Percentiles rank a stretch among this genome's conserved stretches.
Evolutionary conservation across 2,797 vertebrate genomes (phyloP).

Genomic region (Melanotaenia pygmaea): DNA sequence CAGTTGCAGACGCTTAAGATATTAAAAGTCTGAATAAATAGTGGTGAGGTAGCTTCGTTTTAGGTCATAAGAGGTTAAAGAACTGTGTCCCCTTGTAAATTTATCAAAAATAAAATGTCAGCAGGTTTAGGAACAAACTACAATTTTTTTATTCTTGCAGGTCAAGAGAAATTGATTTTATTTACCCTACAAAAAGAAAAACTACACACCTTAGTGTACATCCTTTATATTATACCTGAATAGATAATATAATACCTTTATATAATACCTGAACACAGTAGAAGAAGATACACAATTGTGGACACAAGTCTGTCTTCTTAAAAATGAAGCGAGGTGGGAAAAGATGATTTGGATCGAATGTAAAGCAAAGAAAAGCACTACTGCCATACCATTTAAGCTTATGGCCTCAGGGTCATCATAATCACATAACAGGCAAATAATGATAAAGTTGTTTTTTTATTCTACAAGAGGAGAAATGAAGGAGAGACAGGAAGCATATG

Average conservation of each 20-base stretch:
- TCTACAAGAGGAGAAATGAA: not conserved
- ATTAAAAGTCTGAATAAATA: not conserved
- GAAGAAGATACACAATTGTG: not conserved
- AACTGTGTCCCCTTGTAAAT: not conserved
- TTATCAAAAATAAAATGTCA: not conserved
- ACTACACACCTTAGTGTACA: not conserved
- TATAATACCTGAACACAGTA: not conserved
- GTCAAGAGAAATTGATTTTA: not conserved
- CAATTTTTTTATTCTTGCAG: not conserved
- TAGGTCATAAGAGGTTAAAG: not conserved
- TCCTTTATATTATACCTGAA: not conserved
- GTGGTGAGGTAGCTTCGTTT: not conserved
- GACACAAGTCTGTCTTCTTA: not conserved
- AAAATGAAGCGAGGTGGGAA: not conserved
- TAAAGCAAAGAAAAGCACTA: not conserved
- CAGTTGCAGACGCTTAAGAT: not conserved
- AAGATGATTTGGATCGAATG: not conserved
- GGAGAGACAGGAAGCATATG: not conserved
- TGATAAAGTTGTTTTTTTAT: not conserved
- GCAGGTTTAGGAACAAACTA: not conserved
- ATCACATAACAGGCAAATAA: not conserved
- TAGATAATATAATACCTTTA: too few species aligned
- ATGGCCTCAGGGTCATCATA: conserved; percentile 6
- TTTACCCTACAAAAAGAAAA: not conserved
- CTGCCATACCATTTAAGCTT: not conserved